These are phyloP conservation scores for Miniopterus natalensis DNA, from an alignment of 2,113 vertebrate genomes.

Conservation along the genomic window DNA sequence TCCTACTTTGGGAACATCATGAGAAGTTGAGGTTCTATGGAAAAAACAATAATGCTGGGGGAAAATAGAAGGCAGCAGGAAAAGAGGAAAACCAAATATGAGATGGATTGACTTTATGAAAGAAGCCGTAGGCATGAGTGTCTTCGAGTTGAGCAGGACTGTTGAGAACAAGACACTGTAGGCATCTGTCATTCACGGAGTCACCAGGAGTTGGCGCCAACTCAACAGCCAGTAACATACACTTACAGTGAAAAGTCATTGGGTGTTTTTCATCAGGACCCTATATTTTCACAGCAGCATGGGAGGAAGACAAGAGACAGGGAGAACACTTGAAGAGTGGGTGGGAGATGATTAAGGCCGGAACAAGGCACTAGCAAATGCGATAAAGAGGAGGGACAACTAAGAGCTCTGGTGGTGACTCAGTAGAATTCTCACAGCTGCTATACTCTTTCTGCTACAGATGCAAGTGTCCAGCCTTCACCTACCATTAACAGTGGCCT, in stretches of 20 bases:
- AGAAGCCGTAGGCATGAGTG: background rate
- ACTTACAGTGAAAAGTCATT: background rate
- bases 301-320: background rate
- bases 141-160: background rate
- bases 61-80: background rate
- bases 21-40: background rate
- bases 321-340: background rate
- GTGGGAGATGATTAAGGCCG: background rate
- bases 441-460: background rate
- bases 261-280: background rate
- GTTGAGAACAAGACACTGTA: background rate
- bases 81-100: background rate
- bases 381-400: background rate
- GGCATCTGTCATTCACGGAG: background rate
- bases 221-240: background rate
- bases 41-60: background rate
- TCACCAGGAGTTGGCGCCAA: background rate
- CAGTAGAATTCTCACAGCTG: no score
- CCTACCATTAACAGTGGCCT: background rate
- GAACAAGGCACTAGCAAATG: background rate
- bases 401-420: background rate
- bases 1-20: background rate
- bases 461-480: rapidly evolving
- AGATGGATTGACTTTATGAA: background rate
- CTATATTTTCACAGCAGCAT: background rate